These are phyloP conservation scores for Ondatra zibethicus DNA, from an alignment of 2,113 vertebrate genomes.

Conservation along the genomic window DNA sequence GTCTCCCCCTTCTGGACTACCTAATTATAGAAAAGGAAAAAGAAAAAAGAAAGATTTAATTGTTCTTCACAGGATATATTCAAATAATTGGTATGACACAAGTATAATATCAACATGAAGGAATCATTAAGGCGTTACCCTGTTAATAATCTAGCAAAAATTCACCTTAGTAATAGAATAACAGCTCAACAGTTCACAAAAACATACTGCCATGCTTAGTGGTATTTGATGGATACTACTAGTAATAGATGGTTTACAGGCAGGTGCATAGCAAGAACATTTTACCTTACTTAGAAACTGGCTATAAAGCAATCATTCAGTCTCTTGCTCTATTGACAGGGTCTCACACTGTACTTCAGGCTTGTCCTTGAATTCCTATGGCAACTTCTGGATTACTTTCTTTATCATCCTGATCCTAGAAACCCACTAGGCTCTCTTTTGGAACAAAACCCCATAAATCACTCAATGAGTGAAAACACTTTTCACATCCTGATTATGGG, in stretches of 20 bases:
- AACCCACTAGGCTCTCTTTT: slow-evolving; percentile 8
- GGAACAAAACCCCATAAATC: neutral
- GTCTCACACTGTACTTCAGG: neutral
- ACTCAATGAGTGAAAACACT: neutral
- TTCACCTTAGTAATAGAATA: slow-evolving; percentile 50
- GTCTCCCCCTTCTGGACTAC: slow-evolving; percentile 83
- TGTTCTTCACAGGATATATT: slow-evolving; percentile 34
- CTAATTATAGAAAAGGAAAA: slow-evolving; percentile 44
- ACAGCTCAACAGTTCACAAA: slow-evolving; percentile 42
- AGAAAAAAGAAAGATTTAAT: slow-evolving; percentile 15
- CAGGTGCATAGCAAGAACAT: slow-evolving; percentile 20
- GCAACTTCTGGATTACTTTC: neutral
- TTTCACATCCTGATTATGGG: neutral
- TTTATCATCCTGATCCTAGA: neutral
- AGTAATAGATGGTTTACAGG: neutral
- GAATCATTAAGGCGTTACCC: slow-evolving; percentile 6
- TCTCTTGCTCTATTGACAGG: neutral
- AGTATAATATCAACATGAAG: neutral
- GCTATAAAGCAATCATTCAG: neutral
- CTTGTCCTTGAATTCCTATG: neutral
- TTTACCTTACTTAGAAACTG: slow-evolving; percentile 35
- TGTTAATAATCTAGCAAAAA: slow-evolving; percentile 59
- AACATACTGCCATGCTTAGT: neutral
- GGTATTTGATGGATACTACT: slow-evolving; percentile 23
- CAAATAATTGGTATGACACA: slow-evolving; percentile 44